Evolutionary conservation across 2,888 invertebrate species (phyloP).

Genomic region (Mythimna lalbum): DNA sequence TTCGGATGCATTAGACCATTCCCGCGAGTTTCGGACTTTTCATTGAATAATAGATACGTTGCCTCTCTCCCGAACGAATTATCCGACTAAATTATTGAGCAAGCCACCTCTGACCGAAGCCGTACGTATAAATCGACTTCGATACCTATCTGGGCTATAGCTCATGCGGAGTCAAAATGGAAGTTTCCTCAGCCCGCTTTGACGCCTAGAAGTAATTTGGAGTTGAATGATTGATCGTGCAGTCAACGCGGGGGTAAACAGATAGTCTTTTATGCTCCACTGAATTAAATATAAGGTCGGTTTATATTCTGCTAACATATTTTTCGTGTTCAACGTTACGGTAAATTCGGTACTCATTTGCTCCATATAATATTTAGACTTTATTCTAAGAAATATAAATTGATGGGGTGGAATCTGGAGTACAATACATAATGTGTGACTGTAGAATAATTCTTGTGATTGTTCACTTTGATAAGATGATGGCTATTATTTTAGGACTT

Average conservation of each 20-base stretch:
- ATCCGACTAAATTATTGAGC: conserved; percentile 86
- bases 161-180: conserved; percentile 56
- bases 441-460: background rate
- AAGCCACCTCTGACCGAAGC: conserved; percentile 76
- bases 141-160: conserved; percentile 60
- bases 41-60: conserved; percentile 84
- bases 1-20: conserved; percentile 77
- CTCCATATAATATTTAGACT: conserved; percentile 30
- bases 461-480: too few relatives aligned
- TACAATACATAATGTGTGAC: background rate
- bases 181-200: conserved; percentile 61
- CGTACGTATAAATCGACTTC: conserved; percentile 78
- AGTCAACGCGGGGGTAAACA: conserved; percentile 56
- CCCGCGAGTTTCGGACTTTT: conserved; percentile 75
- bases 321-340: conserved; percentile 48
- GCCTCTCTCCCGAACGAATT: conserved; percentile 79
- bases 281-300: conserved; percentile 55
- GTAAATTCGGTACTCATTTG: conserved; percentile 47
- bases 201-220: conserved; percentile 67
- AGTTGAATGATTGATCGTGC: conserved; percentile 67
- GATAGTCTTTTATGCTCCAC: conserved; percentile 54
- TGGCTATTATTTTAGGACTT: too few relatives aligned
- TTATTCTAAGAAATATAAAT: conserved; percentile 15
- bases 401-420: background rate
- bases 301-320: conserved; percentile 47